phyloP scores from a whole-genome alignment of 2,888 invertebrate species.

The Frankliniella fusca region DNA sequence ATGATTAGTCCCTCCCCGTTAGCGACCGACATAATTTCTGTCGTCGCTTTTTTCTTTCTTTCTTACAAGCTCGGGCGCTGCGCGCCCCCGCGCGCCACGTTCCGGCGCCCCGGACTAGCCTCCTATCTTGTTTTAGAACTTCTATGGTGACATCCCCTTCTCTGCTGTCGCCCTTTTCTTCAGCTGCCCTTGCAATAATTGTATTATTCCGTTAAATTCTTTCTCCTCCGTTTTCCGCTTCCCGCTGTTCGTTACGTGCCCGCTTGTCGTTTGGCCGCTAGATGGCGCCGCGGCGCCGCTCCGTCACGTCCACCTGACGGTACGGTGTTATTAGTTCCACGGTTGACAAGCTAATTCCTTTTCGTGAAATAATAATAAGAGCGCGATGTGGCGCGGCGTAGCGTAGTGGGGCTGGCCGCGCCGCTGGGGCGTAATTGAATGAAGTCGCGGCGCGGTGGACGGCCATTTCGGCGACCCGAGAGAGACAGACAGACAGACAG shows the following conservation, averaged over 20 bases:
- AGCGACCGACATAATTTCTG: not conserved
- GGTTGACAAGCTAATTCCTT: constrained; percentile 17
- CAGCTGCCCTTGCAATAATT: too few species aligned
- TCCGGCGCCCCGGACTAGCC: too few species aligned
- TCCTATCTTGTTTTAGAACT: too few species aligned
- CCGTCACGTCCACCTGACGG: not conserved
- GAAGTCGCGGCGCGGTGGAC: not conserved
- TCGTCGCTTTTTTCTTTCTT: not conserved
- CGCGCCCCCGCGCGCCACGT: too few species aligned
- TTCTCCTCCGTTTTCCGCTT: not conserved
- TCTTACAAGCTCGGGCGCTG: too few species aligned
- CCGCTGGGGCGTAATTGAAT: not conserved
- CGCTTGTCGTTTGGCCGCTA: not conserved
- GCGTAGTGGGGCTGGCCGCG: too few species aligned
- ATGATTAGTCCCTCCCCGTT: not conserved
- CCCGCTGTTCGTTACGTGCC: not conserved
- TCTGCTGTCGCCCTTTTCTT: too few species aligned
- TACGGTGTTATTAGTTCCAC: constrained; percentile 10
- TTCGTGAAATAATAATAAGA: not conserved
- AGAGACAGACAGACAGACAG: too few species aligned
- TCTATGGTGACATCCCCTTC: too few species aligned
- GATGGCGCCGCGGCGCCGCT: not conserved
- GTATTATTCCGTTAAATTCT: too few species aligned
- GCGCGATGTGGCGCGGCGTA: not conserved
- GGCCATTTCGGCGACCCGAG: not conserved